Conservation (phyloP, 2,113 vertebrate species). For the Reinhardtius hippoglossoides region DNA sequence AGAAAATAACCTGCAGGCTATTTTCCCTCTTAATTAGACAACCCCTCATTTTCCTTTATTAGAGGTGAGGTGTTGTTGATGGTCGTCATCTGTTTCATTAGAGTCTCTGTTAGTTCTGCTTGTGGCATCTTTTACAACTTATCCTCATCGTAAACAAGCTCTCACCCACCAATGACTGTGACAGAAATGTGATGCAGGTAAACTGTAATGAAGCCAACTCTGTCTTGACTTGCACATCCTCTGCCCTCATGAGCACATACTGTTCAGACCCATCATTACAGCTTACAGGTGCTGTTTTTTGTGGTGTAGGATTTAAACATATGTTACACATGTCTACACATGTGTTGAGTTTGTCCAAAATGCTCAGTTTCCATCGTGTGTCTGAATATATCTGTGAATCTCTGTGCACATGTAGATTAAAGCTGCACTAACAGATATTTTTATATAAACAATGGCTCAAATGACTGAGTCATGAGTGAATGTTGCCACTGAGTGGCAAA, state of each 20-base stretch:
- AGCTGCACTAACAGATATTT: neutral
- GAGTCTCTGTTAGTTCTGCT: neutral
- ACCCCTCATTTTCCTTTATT: slow-evolving; percentile 28
- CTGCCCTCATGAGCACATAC: neutral
- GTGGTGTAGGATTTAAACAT: neutral
- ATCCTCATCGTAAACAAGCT: slow-evolving; percentile 10
- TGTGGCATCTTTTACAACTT: slow-evolving; percentile 1
- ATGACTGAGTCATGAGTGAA: too few species aligned
- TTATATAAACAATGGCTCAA: too few species aligned
- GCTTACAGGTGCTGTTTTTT: neutral
- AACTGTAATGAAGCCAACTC: slow-evolving; percentile 46
- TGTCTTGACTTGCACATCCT: slow-evolving; percentile 67
- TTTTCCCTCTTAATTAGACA: slow-evolving; percentile 20
- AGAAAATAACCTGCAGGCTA: slow-evolving; percentile 12
- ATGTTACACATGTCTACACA: neutral
- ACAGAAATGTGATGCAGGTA: slow-evolving; percentile 20
- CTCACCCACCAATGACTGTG: slow-evolving; percentile 38
- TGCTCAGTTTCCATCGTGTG: too few species aligned
- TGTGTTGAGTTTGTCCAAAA: too few species aligned
- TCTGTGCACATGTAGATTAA: neutral
- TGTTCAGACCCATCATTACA: neutral
- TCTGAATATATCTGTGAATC: neutral
- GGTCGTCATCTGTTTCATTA: neutral
- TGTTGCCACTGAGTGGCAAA: too few species aligned
- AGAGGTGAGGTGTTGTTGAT: slow-evolving; percentile 19